Base-by-base conservation (phyloP, 1,140 invertebrate species). In the Gryon sp. region DNA sequence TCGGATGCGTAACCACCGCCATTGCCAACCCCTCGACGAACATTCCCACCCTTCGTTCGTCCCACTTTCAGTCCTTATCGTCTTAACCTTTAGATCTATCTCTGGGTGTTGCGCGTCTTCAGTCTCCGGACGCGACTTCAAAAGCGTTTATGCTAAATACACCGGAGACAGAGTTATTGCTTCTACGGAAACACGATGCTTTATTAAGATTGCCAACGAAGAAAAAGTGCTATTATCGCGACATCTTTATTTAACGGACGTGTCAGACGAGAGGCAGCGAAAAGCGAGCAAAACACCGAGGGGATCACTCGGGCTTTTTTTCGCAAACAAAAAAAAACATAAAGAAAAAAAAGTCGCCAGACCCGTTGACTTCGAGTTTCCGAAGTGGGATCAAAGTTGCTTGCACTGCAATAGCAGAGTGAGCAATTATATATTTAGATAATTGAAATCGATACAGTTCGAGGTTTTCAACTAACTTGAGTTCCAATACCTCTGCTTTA, bases 81-180 rank as follows among this genome's bases (percentile, higher is more conserved):
- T 55, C 69, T 74, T 78, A 74, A 78, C 76, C 76, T 73, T 78
- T 63, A 36, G 69, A 70, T 62, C 32, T 41, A 74, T 78, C 69
- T 70, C 57, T 36, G 2, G n/a, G 30, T 24, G 55, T 32, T 46
- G 66, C 65, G 24, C 75, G 32, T 48, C 12, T 41, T 32, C 55
- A 43, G 32, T 43, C 46, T 66, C 53, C 60, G 18, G 60, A 41
- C 63, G 48, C 63, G 50, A 48, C 69, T 48, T 77, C 68, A 77
- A 77, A 68, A 78, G 76, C 76, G 68, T 53, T 78, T 78, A 78
- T 78, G 76, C 57, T 77, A 77, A 77, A 77, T 73, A 77, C 74
- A 53, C 75, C 55, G 68, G 62, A 70, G 69, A 74, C 65, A 43
- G 65, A 78, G 74, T 78, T 78, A 70, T 78, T 78, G 59, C 76